These are phyloP conservation scores for Drosophila helvetica DNA, from an alignment of 2,888 invertebrate species.

Conservation along the genomic window DNA sequence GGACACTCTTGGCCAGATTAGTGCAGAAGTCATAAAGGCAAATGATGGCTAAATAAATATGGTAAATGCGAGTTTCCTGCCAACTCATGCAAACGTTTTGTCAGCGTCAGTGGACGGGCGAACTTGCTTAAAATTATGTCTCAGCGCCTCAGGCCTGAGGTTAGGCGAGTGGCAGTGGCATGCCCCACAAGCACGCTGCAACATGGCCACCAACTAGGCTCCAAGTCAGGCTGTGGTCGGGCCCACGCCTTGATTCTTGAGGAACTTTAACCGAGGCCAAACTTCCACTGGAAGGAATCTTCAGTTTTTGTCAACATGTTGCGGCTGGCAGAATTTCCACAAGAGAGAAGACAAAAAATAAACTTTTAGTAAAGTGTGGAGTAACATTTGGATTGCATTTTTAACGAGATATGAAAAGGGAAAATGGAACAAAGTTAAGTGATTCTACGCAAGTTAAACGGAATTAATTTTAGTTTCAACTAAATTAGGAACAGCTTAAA, in stretches of 20 bases:
- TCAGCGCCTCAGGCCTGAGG: constrained; percentile 8
- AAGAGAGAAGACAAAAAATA: constrained; percentile 12
- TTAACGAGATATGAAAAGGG: neutral
- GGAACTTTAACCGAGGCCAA: constrained; percentile 23
- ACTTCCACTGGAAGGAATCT: constrained; percentile 36
- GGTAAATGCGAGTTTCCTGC: constrained; percentile 40
- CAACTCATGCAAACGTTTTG: constrained; percentile 44
- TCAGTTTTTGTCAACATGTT: constrained; percentile 39
- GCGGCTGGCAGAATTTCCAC: constrained; percentile 34
- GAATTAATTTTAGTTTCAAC: neutral
- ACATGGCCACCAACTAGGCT: constrained; percentile 31
- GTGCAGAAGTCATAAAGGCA: constrained; percentile 47
- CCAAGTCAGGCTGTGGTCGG: constrained; percentile 25
- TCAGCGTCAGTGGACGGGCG: constrained; percentile 3
- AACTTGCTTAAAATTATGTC: constrained; percentile 23
- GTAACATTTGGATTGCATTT: constrained; percentile 20
- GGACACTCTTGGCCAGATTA: constrained; percentile 38
- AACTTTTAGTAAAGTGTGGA: constrained; percentile 12
- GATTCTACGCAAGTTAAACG: neutral
- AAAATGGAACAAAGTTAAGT: neutral
- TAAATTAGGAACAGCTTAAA: neutral
- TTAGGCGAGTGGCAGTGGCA: neutral
- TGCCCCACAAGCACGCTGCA: constrained; percentile 16
- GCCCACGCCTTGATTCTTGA: neutral
- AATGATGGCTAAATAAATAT: constrained; percentile 48